Base-by-base conservation (phyloP, 2,888 invertebrate genomes). In the Acrobasis repandana region DNA sequence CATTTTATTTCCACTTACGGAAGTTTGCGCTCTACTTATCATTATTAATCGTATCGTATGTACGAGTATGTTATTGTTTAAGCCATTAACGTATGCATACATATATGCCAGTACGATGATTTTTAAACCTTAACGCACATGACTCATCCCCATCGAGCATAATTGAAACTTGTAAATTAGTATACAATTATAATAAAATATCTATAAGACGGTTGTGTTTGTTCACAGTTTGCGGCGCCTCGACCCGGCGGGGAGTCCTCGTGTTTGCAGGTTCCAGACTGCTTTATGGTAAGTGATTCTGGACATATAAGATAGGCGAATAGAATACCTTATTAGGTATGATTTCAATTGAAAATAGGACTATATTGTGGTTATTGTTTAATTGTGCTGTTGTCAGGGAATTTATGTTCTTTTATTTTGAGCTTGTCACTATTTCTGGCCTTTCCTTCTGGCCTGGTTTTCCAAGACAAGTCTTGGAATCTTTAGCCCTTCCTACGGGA, bases 181-280 rank as follows among this genome's bases (percentile, higher is more conserved):
- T 49, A 58, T 60, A 49, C 60, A 60, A 67, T 67, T 71, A 69
- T 66, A 71, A 72, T 71, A 71, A 75, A 70, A 67, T 64, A 65
- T 65, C 73, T 74, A 77, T 82, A 68, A 82, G 78, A 83, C 76
- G 76, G 79, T 79, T 77, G 73, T 85, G 80, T 85, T 91, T 90
- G 88, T 89, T 93, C 93, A 77, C 94, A 94, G 94, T 94, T 94
- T 75, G 93, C 94, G 76, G 91, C 93, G 85, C 93, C 94, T 69
- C 93, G 93, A 62, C 93, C 93, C 74, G 89, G 93, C 80, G 94
- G 94, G 83, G 94, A 94, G 88, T 93, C 94, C 62, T 94, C 94
- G 80, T 95, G 95, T 86, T 91, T 95, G 85, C 94, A 95, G 85
- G 94, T 94, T 82, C 94, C 95, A 71, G 95, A 95, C 90, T 95